Evolutionary conservation across 53 echinoderm and acorn worm genomes (phyloP), one percentile per base, ranked within the genome.

Genomic region (Patiria pectinifera): DNA sequence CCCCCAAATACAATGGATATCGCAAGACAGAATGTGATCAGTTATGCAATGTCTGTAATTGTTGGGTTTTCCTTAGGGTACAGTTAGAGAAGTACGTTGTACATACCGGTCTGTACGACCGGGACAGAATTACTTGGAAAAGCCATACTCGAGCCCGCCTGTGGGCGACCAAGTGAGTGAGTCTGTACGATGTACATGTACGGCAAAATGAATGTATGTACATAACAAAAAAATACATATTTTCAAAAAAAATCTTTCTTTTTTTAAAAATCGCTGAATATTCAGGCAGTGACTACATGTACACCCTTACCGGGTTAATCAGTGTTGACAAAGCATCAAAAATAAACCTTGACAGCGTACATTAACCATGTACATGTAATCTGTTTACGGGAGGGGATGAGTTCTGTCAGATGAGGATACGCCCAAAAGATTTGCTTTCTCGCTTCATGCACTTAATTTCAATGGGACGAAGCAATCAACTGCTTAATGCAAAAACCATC

Each of bases 311-410:
- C 10, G 66, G 74, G n/a, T 69, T 86, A n/a, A 86, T 86, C 74
- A 48, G 71, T 71, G 86, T 71, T 48, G 62, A 74, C 45, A 47
- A 24, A 49, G 72, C 74, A 71, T 49, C n/a, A 48, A 23, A 21
- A 49, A 18, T 45, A 86, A 43, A 25, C 15, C 45, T 46, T 71
- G 74, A 86, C 86, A 86, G 74, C 24, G 48, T 69, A 71, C 71
- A 48, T 86, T 86, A 86, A 86, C 86, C 72, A 62, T 74, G 35
- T 35, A 35, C 35, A 35, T 74, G 48, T 35, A 49, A 86, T 86
- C 48, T 48, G 13, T 86, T 72, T 71, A 8, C 5, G 48, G 72
- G 47, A 78, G 45, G 47, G 24, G 74, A 74, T 23, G 79, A 45
- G 18, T 78, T 78, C 79, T 47, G 79, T 45, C 79, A 78, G 46